Conservation (phyloP, 2,888 invertebrate genomes). For the Diarsia dahlii region DNA sequence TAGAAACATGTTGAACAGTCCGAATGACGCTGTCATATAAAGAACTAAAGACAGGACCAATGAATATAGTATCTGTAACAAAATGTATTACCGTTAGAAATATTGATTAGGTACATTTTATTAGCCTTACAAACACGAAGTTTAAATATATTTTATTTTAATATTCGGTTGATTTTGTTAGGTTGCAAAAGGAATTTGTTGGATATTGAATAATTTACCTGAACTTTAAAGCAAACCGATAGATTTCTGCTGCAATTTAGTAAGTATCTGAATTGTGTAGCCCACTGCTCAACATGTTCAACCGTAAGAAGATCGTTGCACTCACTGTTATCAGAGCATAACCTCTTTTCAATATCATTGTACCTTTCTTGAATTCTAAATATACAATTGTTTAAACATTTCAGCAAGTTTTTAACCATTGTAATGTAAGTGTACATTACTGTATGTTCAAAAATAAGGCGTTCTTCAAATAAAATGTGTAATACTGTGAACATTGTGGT, state of each 20-base stretch:
- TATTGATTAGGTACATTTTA: background rate
- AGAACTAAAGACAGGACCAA: conserved; percentile 2
- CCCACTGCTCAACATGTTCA: conserved; percentile 13
- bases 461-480: background rate
- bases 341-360: background rate
- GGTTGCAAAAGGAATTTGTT: background rate
- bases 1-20: conserved; percentile 10
- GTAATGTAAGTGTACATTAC: conserved; percentile 17
- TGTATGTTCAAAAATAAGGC: conserved; percentile 25
- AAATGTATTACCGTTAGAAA: background rate
- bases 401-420: conserved; percentile 14
- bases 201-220: conserved; percentile 16
- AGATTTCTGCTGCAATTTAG: conserved; percentile 28
- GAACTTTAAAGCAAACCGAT: conserved; percentile 9
- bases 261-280: conserved; percentile 21
- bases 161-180: background rate
- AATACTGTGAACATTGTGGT: background rate
- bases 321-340: background rate
- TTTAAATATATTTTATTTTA: background rate
- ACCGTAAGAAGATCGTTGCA: background rate
- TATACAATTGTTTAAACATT: conserved; percentile 20
- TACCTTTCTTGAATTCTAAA: background rate
- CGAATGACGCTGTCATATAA: conserved; percentile 6
- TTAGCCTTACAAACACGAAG: background rate
- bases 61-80: conserved; percentile 38